Percentiles rank a stretch among this genome's conserved stretches.
These are phyloP conservation scores for Oryzias sinensis DNA, from an alignment of 2,797 vertebrate genomes.

Conservation along the genomic window DNA sequence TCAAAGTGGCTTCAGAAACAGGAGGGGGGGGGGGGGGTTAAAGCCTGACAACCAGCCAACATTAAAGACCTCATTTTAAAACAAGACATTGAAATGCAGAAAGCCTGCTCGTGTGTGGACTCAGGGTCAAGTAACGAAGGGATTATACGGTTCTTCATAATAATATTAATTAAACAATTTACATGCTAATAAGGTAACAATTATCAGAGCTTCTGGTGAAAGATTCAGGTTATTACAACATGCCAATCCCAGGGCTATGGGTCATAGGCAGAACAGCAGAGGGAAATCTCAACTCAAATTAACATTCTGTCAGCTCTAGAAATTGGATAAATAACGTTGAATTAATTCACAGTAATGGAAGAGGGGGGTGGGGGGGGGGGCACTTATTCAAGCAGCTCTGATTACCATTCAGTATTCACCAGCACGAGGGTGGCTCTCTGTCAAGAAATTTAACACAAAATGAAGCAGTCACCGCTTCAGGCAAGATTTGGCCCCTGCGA, in stretches of 20 bases:
- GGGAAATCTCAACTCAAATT: slow-evolving; percentile 99
- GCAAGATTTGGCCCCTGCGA: slow-evolving; percentile 86
- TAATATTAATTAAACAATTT: slow-evolving; percentile 99
- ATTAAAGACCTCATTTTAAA: slow-evolving; percentile 87
- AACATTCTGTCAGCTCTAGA: slow-evolving; percentile 99
- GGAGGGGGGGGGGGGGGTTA: slow-evolving; percentile 68
- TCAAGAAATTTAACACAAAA: slow-evolving; percentile 86
- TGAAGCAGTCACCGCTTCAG: slow-evolving; percentile 84
- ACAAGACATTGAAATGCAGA: slow-evolving; percentile 92
- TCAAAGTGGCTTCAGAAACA: slow-evolving; percentile 83
- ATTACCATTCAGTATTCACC: slow-evolving; percentile 95
- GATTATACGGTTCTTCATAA: slow-evolving; percentile 99
- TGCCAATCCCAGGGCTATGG: slow-evolving; percentile 94
- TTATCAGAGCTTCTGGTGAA: slow-evolving; percentile 99
- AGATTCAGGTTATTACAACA: slow-evolving; percentile 99
- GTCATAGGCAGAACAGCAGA: slow-evolving; percentile 84
- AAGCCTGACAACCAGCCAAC: slow-evolving; percentile 76
- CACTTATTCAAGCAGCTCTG: slow-evolving; percentile 85
- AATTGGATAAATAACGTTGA: slow-evolving; percentile 99
- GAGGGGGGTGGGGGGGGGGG: slow-evolving; percentile 63
- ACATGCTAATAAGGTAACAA: slow-evolving; percentile 99
- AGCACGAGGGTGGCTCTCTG: slow-evolving; percentile 87
- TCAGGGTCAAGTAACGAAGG: slow-evolving; percentile 98
- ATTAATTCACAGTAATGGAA: slow-evolving; percentile 98
- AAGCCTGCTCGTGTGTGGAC: slow-evolving; percentile 83